A percentile compares a stretch with the other conserved stretches of the same genome.
Evolutionary conservation across 2,888 invertebrate genomes (phyloP).

Genomic region (Dasysyrphus albostriatus): DNA sequence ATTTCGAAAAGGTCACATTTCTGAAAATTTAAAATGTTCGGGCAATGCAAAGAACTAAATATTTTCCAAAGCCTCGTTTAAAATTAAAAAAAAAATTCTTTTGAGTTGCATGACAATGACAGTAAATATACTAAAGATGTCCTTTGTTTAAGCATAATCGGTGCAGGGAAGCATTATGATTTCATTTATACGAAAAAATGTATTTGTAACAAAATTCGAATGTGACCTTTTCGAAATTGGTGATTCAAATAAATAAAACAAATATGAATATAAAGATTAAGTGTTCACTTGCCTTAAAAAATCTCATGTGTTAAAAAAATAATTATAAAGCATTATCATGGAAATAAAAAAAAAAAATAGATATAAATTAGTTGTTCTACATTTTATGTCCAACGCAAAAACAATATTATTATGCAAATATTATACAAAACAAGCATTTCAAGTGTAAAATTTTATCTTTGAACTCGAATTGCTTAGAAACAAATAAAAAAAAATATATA

Average conservation of each 20-base stretch:
- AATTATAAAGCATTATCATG: conserved; percentile 22
- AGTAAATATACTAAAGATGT: too few relatives aligned
- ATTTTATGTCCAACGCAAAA: conserved; percentile 45
- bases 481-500: conserved; percentile 24
- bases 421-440: conserved; percentile 56
- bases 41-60: too few relatives aligned
- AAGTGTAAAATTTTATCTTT: conserved; percentile 56
- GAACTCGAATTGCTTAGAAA: conserved; percentile 49
- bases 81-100: too few relatives aligned
- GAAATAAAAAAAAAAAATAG: conserved; percentile 34
- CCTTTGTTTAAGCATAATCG: too few relatives aligned
- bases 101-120: too few relatives aligned
- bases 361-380: conserved; percentile 29
- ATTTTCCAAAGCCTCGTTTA: too few relatives aligned
- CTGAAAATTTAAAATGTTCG: too few relatives aligned
- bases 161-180: too few relatives aligned
- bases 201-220: too few relatives aligned
- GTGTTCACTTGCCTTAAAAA: conserved; percentile 70
- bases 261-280: conserved; percentile 37
- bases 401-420: conserved; percentile 32
- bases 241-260: conserved; percentile 1
- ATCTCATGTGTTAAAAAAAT: conserved; percentile 55
- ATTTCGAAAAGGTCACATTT: too few relatives aligned
- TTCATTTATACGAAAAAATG: too few relatives aligned
- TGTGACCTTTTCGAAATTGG: too few relatives aligned